Evolutionary conservation across 2,113 vertebrate genomes (phyloP), one percentile per base, ranked within the genome.

Genomic region (Colaptes auratus): DNA sequence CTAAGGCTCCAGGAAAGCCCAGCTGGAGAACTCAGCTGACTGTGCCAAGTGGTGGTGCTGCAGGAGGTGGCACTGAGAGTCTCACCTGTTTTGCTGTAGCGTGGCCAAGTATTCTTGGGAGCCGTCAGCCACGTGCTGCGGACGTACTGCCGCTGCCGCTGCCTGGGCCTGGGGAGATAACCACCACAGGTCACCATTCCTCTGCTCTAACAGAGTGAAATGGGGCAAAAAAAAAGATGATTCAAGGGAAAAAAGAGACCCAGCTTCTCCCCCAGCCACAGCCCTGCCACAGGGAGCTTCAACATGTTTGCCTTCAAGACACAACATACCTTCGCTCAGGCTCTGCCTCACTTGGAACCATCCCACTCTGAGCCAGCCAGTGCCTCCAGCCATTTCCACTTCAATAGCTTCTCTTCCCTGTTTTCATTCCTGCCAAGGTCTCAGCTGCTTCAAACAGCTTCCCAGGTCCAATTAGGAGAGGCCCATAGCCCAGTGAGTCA

Each of bases 61-160:
- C 2, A 2, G 75, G 39, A 28, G 48, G 75, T 8, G 53, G 63
- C 30, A 33, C 48, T 6, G 1, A n/a, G 31, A 63, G 78, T 33
- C 95, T 96, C 94, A 99, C 99, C 99, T 98, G 99, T 98, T 81
- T 98, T 99, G 96, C 98, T 98, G 88, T 98, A 99, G 66, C 99
- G 98, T 35, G 99, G 99, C 99, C 99, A 99, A 12, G 98, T 98
- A 83, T 98, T 98, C 97, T 99, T 99, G 14, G 98, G 98, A 55
- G 96, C 97, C 0, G 99, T 99, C 89, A 99, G 98, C 99, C 99
- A 99, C 1, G 98, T 99, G 96, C 98, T 99, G 46, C 98, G 98
- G 87, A 98, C 96, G 50, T 98, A 98, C 74, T 98, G 98, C 15
- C 99, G 98, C 96, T 99, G 99, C 95, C 99, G 98, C 16, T 98